phyloP scores from a whole-genome alignment of 2,113 vertebrate genomes.

The Plectropomus leopardus region DNA sequence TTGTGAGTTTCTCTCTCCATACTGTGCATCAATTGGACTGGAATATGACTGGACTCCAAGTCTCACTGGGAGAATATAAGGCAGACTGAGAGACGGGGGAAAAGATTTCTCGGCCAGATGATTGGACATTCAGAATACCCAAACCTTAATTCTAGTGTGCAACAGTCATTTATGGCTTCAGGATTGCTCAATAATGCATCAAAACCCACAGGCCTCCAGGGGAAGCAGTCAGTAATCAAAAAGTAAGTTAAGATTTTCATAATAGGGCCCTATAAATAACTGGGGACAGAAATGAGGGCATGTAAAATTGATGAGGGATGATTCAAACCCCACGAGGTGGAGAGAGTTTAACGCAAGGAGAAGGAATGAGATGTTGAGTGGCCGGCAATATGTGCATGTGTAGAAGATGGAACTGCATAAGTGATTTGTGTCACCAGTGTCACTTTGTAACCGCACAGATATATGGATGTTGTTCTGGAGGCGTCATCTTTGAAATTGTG shows the following conservation, averaged over 20 bases:
- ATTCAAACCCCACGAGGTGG: constrained; percentile 74
- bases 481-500: not conserved
- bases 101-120: constrained; percentile 32
- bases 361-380: constrained; percentile 59
- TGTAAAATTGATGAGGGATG: constrained; percentile 82
- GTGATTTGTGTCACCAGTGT: constrained; percentile 47
- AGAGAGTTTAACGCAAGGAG: constrained; percentile 50
- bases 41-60: constrained; percentile 20
- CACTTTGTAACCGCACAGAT: constrained; percentile 27
- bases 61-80: constrained; percentile 43
- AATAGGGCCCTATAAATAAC: constrained; percentile 85
- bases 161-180: constrained; percentile 73
- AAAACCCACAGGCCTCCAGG: constrained; percentile 73
- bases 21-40: constrained; percentile 28
- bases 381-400: constrained; percentile 34
- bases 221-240: constrained; percentile 81
- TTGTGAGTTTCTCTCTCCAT: constrained; percentile 5
- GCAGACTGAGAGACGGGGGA: constrained; percentile 1
- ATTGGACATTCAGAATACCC: constrained; percentile 56
- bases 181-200: constrained; percentile 84
- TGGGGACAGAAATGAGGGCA: constrained; percentile 80
- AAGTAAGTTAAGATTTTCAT: constrained; percentile 84
- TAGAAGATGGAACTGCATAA: constrained; percentile 38
- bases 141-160: constrained; percentile 64
- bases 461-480: constrained; percentile 22